Evolutionary conservation across 1,140 invertebrate species (phyloP).

Genomic region (Gryon sp.): DNA sequence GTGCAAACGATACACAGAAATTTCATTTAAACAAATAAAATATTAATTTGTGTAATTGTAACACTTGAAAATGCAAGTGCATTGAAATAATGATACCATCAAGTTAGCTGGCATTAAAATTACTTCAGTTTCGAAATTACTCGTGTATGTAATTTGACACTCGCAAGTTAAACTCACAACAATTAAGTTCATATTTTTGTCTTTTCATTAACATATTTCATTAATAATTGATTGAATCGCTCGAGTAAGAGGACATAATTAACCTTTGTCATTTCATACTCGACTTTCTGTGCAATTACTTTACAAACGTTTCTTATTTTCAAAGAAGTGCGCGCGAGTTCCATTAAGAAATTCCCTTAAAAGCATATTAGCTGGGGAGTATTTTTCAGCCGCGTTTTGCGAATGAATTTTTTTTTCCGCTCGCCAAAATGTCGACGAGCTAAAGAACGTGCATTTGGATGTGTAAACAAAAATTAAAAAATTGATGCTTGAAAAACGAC

Average conservation of each 20-base stretch:
- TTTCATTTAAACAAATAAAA: too few species aligned
- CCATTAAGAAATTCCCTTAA: conserved; percentile 33
- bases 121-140: too few species aligned
- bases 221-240: conserved; percentile 31
- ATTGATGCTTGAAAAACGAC: too few species aligned
- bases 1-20: too few species aligned
- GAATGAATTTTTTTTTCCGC: conserved; percentile 6
- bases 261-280: conserved; percentile 32
- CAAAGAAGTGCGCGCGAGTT: conserved; percentile 6
- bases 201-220: neutral
- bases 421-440: too few species aligned
- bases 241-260: conserved; percentile 19
- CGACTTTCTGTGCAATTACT: conserved; percentile 29
- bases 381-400: conserved; percentile 6
- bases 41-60: too few species aligned
- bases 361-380: conserved; percentile 32
- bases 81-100: too few species aligned
- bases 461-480: conserved; percentile 13
- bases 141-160: too few species aligned
- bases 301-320: conserved; percentile 24
- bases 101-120: too few species aligned
- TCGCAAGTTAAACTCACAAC: conserved; percentile 5
- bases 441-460: neutral
- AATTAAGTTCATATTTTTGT: conserved; percentile 1
- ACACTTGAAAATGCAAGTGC: too few species aligned